These are phyloP conservation scores for Diphyllodes magnificus DNA, from an alignment of 2,113 vertebrate species.

Conservation along the genomic window DNA sequence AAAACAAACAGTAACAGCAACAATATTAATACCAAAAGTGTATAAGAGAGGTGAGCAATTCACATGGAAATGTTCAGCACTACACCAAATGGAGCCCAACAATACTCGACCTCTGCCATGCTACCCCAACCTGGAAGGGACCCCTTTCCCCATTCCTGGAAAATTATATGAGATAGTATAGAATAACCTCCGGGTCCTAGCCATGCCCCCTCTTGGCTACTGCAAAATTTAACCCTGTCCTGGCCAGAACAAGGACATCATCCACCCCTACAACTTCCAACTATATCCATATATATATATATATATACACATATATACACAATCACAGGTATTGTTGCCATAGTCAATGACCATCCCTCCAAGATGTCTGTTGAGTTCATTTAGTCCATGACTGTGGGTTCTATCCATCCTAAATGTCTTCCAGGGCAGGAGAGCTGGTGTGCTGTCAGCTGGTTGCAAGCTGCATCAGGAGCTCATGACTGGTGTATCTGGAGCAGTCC, in stretches of 20 bases:
- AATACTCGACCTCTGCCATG: neutral
- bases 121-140: neutral
- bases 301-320: neutral
- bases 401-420: neutral
- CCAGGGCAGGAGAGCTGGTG: neutral
- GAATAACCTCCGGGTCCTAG: neutral
- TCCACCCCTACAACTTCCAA: neutral
- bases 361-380: neutral
- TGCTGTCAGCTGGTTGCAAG: neutral
- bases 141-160: neutral
- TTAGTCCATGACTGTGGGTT: neutral
- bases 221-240: neutral
- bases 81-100: neutral
- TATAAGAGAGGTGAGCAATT: neutral
- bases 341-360: neutral
- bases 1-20: neutral
- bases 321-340: neutral
- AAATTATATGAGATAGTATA: neutral
- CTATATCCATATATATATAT: neutral
- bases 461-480: neutral
- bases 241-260: neutral
- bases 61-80: neutral
- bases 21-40: neutral
- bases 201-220: neutral
- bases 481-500: neutral